Conservation (phyloP, 2,113 vertebrate species). For the Misgurnus anguillicaudatus region DNA sequence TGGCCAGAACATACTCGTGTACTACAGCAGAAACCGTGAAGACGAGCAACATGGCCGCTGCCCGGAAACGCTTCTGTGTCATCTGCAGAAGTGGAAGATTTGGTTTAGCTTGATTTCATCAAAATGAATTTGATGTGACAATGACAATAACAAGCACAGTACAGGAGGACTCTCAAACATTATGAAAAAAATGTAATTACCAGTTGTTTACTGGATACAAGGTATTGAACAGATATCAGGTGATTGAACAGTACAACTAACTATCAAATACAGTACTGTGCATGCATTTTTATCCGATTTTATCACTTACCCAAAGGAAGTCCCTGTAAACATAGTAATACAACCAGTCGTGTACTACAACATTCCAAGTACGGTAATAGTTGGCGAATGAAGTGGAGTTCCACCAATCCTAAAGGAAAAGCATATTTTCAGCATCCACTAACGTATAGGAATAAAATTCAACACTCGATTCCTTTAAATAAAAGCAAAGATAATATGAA, state of each 20-base stretch:
- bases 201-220: too few species aligned
- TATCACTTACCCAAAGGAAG: constrained; percentile 80
- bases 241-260: too few species aligned
- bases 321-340: constrained; percentile 86
- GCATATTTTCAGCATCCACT: neutral
- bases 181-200: too few species aligned
- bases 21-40: constrained; percentile 89
- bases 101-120: neutral
- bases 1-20: constrained; percentile 87
- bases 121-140: neutral
- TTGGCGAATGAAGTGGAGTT: constrained; percentile 87
- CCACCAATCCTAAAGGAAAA: constrained; percentile 86
- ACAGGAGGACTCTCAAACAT: too few species aligned
- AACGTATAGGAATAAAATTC: neutral
- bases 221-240: too few species aligned
- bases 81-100: constrained; percentile 72
- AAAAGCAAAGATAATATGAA: neutral
- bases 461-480: neutral
- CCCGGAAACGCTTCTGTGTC: constrained; percentile 83
- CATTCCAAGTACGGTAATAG: constrained; percentile 89
- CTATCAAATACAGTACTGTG: too few species aligned
- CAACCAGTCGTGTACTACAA: constrained; percentile 89
- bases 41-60: constrained; percentile 88
- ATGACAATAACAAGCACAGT: too few species aligned
- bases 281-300: neutral